A percentile compares a stretch with the other conserved stretches of the same genome.
Conservation (phyloP, 1,140 invertebrate genomes). For the Antheraea mylitta region DNA sequence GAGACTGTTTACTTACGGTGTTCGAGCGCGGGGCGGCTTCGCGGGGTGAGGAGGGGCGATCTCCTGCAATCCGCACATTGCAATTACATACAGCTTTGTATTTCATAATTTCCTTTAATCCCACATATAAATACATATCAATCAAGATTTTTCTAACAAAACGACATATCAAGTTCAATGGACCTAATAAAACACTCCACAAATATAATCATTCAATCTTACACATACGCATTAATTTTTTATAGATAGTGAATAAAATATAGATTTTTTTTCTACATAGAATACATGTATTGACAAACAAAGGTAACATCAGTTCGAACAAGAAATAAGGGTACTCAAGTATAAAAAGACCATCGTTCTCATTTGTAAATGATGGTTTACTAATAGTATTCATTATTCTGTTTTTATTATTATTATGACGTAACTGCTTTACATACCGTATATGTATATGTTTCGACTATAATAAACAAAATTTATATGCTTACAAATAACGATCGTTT, state of each 20-base stretch:
- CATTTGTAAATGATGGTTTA: no score
- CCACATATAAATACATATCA: slow-evolving; percentile 28
- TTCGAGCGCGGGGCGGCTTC: slow-evolving; percentile 60
- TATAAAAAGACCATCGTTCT: no score
- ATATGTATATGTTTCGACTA: no score
- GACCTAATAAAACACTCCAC: not conserved
- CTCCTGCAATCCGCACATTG: slow-evolving; percentile 76
- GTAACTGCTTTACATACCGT: not conserved
- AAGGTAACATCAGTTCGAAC: no score
- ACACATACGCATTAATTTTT: not conserved
- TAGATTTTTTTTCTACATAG: no score
- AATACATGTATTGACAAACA: no score
- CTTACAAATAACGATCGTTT: not conserved
- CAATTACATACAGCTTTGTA: slow-evolving; percentile 67
- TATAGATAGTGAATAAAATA: no score
- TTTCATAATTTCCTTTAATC: slow-evolving; percentile 55
- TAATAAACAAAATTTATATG: not conserved
- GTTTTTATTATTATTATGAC: no score
- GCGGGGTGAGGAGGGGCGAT: slow-evolving; percentile 55
- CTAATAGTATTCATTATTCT: no score
- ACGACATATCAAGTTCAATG: not conserved
- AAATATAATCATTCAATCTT: not conserved
- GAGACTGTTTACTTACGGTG: slow-evolving; percentile 78
- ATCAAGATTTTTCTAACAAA: not conserved
- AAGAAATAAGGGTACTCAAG: no score